A percentile compares a stretch with the other conserved stretches of the same genome.
Evolutionary conservation across 2,888 invertebrate genomes (phyloP).

Genomic region (Octodonta nipae): DNA sequence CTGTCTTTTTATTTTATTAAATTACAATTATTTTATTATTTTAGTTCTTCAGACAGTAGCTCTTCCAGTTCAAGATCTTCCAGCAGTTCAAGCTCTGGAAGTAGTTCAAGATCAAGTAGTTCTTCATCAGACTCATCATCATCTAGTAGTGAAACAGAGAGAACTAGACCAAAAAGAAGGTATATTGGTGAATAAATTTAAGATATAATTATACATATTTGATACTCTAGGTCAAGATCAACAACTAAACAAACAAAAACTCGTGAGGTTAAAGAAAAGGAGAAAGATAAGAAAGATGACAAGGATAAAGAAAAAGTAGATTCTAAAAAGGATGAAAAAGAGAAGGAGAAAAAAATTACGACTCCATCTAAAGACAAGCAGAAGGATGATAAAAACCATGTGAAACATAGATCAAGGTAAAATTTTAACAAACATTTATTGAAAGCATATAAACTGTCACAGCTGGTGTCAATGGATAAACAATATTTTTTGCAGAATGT

Average conservation of each 20-base stretch:
- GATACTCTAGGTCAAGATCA: constrained; percentile 24
- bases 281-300: constrained; percentile 34
- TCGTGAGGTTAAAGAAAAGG: constrained; percentile 32
- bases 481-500: too few relatives aligned
- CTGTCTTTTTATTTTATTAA: background rate
- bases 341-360: constrained; percentile 30
- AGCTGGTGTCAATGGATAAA: too few relatives aligned
- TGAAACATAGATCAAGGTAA: constrained; percentile 33
- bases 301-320: constrained; percentile 35
- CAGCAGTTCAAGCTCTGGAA: constrained; percentile 59
- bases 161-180: constrained; percentile 52
- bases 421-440: too few relatives aligned
- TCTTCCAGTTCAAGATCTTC: constrained; percentile 72
- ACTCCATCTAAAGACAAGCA: constrained; percentile 25
- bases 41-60: constrained; percentile 66
- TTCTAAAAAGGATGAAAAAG: constrained; percentile 28
- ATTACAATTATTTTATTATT: constrained; percentile 7
- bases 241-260: constrained; percentile 28
- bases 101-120: constrained; percentile 39
- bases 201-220: too few relatives aligned
- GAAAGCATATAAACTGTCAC: too few relatives aligned
- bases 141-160: constrained; percentile 51
- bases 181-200: constrained; percentile 33
- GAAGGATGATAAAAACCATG: constrained; percentile 24
- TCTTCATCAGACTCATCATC: constrained; percentile 49